phyloP scores from a whole-genome alignment of 2,113 vertebrate species.

The Coptodon bakossiorum region DNA sequence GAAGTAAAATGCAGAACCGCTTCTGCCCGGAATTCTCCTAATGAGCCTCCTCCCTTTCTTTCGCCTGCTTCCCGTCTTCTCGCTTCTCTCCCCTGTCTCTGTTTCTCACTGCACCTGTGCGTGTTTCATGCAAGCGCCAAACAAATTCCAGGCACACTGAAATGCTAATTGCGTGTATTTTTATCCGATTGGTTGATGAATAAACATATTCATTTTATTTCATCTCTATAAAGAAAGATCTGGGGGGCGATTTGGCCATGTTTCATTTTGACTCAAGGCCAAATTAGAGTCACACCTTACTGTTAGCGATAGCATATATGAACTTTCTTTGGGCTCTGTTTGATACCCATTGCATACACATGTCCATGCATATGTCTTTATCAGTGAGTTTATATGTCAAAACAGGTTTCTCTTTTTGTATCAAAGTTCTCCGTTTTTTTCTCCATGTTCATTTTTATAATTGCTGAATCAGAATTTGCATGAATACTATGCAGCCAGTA shows the following conservation, averaged over 20 bases:
- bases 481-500: constrained; percentile 6
- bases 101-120: constrained; percentile 6
- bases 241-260: neutral
- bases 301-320: neutral
- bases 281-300: neutral
- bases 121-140: neutral
- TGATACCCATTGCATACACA: neutral
- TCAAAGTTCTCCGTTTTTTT: neutral
- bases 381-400: neutral
- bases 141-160: neutral
- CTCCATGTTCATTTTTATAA: constrained; percentile 24
- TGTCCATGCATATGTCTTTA: neutral
- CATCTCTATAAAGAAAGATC: neutral
- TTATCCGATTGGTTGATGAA: neutral
- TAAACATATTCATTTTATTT: neutral
- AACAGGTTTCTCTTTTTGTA: neutral
- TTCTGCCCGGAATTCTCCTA: constrained; percentile 26
- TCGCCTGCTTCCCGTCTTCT: neutral
- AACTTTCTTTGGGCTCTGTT: neutral
- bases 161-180: neutral
- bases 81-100: neutral
- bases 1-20: constrained; percentile 8
- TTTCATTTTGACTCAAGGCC: neutral
- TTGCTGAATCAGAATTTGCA: constrained; percentile 25
- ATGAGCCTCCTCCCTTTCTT: constrained; percentile 27